Evolutionary conservation across 2,888 invertebrate genomes (phyloP), one percentile per base, ranked within the genome.

Genomic region (Acronicta psi): DNA sequence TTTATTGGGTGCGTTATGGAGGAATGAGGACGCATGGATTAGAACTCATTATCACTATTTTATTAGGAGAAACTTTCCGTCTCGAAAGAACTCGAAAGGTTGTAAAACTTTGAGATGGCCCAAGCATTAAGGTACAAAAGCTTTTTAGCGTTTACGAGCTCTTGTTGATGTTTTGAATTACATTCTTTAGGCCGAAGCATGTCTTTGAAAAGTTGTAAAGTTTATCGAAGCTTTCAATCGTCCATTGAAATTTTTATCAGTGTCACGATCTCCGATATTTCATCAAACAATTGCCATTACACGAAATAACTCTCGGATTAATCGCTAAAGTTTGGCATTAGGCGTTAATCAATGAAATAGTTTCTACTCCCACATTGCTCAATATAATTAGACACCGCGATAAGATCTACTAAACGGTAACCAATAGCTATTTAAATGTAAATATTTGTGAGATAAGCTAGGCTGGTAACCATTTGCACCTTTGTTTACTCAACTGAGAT

Each of bases 401-500:
- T 79, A 75, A 67, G 63, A 74, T 76, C 68, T 47, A 68, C 51
- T 36, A 53, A 77, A 65, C 68, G 53, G 73, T 64, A 77, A 73
- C 69, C 67, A 64, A 66, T 69, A 65, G 65, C 71, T 59, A 66
- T 74, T 75, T 75, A 59, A 74, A 75, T 77, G 68, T 67, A 73
- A 74, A 80, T 80, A 77, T 77, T 80, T 67, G 64, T 70, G 44
- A 72, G 69, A 72, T 76, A 77, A 73, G 64, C 65, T 42, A n/a
- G 1, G 23, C 42, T 31, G 43, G 56, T 61, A 57, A 59, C 69
- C 73, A 76, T 78, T 78, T 44, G 63, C 79, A 70, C 69, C 68
- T 75, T 74, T 82, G 73, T 82, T 80, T 79, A 69, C 64, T 67
- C 59, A 72, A 78, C 64, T 75, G 69, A 59, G 51, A 69, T 69